phyloP scores from a whole-genome alignment of 2,113 vertebrate species.

The Chamaea fasciata region DNA sequence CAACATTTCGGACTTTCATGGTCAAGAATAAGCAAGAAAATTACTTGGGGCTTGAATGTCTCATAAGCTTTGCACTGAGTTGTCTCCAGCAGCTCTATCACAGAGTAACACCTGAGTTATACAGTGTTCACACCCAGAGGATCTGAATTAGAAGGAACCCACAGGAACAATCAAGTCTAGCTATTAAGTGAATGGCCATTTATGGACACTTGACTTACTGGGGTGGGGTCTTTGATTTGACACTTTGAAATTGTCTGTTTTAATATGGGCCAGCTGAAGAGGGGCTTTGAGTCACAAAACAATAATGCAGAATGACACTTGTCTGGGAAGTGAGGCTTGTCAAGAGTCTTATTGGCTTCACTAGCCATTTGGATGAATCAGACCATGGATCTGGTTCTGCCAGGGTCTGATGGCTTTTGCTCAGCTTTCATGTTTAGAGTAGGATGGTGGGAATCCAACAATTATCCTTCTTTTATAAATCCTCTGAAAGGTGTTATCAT shows the following conservation, averaged over 20 bases:
- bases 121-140: background rate
- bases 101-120: background rate
- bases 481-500: background rate
- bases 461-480: background rate
- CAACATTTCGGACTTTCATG: background rate
- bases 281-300: background rate
- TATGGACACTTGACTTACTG: background rate
- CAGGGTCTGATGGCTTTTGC: background rate
- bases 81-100: background rate
- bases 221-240: background rate
- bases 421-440: background rate
- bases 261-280: background rate
- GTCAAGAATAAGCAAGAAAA: background rate
- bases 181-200: background rate
- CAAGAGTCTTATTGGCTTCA: background rate
- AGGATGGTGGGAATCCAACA: background rate
- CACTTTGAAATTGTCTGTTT: background rate
- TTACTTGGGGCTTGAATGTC: background rate
- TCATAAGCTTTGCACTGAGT: background rate
- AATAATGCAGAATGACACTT: background rate
- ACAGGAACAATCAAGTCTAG: background rate
- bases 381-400: background rate
- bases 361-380: background rate
- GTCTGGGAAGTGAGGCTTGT: background rate
- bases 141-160: background rate